phyloP scores from a whole-genome alignment of 2,888 invertebrate genomes.

The Nineta flava region DNA sequence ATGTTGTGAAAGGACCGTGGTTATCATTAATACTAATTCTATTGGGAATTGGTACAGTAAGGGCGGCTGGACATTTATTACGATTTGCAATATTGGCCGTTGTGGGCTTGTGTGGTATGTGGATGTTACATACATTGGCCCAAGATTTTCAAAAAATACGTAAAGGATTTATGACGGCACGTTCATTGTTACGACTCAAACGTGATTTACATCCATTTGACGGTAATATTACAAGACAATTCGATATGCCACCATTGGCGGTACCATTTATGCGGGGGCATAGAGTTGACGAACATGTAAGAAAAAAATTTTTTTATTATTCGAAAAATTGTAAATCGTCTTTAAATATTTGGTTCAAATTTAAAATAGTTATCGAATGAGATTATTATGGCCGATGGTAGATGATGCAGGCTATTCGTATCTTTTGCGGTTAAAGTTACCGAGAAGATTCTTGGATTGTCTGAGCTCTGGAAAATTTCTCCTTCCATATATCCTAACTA shows the following conservation, averaged over 20 bases:
- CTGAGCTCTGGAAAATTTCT: no score
- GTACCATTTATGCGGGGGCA: not conserved
- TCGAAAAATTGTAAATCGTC: no score
- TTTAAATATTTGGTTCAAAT: no score
- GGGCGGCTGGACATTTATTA: conserved; percentile 25
- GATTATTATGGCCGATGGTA: no score
- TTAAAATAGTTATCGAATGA: no score
- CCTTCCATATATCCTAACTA: no score
- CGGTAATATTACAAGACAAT: not conserved
- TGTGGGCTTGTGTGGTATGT: conserved; percentile 29
- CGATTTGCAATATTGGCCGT: conserved; percentile 25
- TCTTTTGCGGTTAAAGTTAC: no score
- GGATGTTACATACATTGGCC: conserved; percentile 29
- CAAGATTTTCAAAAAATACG: conserved; percentile 26
- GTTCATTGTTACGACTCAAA: not conserved
- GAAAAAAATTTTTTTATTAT: not conserved
- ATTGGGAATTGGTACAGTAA: conserved; percentile 19
- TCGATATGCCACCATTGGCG: no score
- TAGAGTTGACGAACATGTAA: not conserved
- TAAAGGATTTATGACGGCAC: not conserved
- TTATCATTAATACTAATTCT: conserved; percentile 14
- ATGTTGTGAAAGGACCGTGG: conserved; percentile 9
- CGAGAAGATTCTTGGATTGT: no score
- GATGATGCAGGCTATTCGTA: no score
- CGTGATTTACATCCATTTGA: not conserved